Percentiles rank a stretch among this genome's conserved stretches.
Evolutionary conservation across 1,140 invertebrate genomes (phyloP).

Genomic region (Leguminivora glycinivorella): DNA sequence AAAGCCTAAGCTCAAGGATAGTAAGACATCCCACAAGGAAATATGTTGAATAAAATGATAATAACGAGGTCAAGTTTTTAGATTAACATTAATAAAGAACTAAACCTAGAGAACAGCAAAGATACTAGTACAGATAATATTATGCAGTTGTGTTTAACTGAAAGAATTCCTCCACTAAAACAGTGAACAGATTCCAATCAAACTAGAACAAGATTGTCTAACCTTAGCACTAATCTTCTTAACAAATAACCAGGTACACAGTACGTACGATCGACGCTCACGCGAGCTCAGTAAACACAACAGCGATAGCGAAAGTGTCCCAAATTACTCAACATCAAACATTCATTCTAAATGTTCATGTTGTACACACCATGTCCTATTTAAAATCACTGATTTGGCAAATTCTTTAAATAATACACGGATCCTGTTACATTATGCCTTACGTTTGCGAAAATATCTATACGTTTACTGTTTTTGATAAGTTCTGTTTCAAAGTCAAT

Average conservation of each 20-base stretch:
- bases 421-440: not conserved
- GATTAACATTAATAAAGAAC: too few species aligned
- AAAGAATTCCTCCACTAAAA: too few species aligned
- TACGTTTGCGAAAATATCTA: not conserved
- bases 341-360: not conserved
- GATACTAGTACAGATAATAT: too few species aligned
- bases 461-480: not conserved
- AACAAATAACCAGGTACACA: not conserved
- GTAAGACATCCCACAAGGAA: too few species aligned
- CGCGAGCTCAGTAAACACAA: not conserved
- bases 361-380: not conserved
- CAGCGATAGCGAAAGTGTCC: not conserved
- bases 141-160: too few species aligned
- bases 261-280: not conserved
- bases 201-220: not conserved
- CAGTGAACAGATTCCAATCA: too few species aligned
- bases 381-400: not conserved
- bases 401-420: not conserved
- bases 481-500: too few species aligned
- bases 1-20: too few species aligned
- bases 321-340: not conserved
- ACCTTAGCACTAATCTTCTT: not conserved
- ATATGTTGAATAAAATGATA: too few species aligned
- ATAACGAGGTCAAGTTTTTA: too few species aligned
- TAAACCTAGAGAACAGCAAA: too few species aligned